Conservation (phyloP, 2,797 vertebrate species). For the Rachycentron canadum region DNA sequence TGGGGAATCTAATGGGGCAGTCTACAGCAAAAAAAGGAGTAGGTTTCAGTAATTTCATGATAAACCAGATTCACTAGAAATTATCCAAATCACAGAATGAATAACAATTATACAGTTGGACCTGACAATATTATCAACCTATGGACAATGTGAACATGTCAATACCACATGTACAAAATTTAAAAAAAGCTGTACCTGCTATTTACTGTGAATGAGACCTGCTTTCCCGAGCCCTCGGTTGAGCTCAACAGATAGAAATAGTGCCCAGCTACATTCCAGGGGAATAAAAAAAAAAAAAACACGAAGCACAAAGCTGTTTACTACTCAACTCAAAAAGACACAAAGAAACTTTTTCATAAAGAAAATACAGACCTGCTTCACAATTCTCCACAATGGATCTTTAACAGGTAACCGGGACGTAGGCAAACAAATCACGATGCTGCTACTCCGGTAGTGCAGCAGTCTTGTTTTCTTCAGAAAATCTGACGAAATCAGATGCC, state of each 20-base stretch:
- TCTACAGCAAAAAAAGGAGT: not conserved
- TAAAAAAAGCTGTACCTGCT: not conserved
- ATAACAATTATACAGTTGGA: not conserved
- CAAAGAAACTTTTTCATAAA: not conserved
- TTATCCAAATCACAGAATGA: not conserved
- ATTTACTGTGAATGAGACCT: too few relatives aligned
- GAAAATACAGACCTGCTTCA: too few relatives aligned
- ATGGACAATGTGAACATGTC: not conserved
- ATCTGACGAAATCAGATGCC: slow-evolving; percentile 8
- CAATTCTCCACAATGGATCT: too few relatives aligned
- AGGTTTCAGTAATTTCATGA: not conserved
- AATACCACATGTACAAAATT: too few relatives aligned
- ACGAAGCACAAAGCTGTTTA: not conserved
- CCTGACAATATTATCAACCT: not conserved
- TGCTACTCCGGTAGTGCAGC: too few relatives aligned
- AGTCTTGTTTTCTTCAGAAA: not conserved
- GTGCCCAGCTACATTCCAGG: not conserved
- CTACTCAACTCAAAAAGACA: not conserved
- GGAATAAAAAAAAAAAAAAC: not conserved
- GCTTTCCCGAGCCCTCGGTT: too few relatives aligned
- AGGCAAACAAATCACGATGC: too few relatives aligned
- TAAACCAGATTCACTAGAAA: not conserved
- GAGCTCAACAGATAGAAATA: not conserved
- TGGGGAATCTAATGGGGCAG: not conserved
- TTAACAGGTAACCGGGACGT: too few relatives aligned